Evolutionary conservation across 1,140 invertebrate species (phyloP).

Genomic region (Heliconius eleuchia): DNA sequence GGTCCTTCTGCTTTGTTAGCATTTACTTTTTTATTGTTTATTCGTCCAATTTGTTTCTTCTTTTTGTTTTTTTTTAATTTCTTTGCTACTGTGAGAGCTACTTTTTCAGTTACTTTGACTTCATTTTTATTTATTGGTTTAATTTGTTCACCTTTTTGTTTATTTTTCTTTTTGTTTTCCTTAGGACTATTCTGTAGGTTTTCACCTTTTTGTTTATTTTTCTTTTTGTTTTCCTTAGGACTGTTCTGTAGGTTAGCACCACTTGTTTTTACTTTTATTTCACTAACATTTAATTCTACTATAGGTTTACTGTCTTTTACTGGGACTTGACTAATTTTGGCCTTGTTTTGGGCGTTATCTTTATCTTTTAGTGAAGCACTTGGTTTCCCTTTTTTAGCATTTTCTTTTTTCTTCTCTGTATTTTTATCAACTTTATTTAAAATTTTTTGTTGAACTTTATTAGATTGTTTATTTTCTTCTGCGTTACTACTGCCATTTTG

Average conservation of each 20-base stretch:
- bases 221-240: constrained; percentile 39
- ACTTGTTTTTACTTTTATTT: neutral
- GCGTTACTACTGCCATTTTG: neutral
- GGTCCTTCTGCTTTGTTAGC: constrained; percentile 42
- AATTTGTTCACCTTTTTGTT: constrained; percentile 17
- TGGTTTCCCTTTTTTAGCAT: neutral
- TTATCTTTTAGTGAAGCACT: neutral
- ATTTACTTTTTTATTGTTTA: constrained; percentile 41
- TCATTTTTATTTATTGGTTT: constrained; percentile 43
- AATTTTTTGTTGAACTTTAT: constrained; percentile 35
- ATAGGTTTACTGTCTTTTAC: neutral
- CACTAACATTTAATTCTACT: neutral
- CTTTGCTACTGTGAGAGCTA: constrained; percentile 51
- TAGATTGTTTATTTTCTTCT: constrained; percentile 25
- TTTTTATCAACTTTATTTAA: neutral
- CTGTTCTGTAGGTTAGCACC: constrained; percentile 4
- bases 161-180: constrained; percentile 34
- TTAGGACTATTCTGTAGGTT: constrained; percentile 25
- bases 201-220: constrained; percentile 27
- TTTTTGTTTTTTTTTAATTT: constrained; percentile 68
- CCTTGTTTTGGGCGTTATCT: neutral
- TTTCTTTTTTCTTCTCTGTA: neutral
- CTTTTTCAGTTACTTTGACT: constrained; percentile 53
- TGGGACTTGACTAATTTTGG: neutral
- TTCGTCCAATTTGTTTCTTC: constrained; percentile 56